Evolutionary conservation across 23 tunicate species (phyloP).

Genomic region (Aplidium turbinatum): DNA sequence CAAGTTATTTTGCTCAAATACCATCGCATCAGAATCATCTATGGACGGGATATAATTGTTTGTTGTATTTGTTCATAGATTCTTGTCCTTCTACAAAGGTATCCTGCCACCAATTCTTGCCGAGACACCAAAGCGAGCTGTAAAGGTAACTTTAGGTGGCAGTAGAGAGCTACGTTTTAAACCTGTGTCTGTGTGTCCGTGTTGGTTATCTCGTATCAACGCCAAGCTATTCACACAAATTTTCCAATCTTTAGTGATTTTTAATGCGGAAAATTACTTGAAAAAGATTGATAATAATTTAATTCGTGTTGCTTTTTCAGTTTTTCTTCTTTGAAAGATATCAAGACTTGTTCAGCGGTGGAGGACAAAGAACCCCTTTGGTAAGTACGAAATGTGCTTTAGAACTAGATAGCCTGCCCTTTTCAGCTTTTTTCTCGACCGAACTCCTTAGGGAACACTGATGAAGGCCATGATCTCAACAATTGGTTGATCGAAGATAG

Average conservation of each 20-base stretch:
- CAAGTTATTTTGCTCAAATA: too few species aligned
- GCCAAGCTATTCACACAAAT: neutral
- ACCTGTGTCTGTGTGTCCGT: too few species aligned
- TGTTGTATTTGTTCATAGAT: slow-evolving; percentile 46
- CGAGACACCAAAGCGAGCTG: slow-evolving; percentile 98
- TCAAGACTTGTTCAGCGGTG: slow-evolving; percentile 64
- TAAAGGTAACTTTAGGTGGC: slow-evolving; percentile 52
- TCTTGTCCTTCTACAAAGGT: slow-evolving; percentile 94
- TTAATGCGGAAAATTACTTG: too few species aligned
- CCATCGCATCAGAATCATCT: neutral
- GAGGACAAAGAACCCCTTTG: slow-evolving; percentile 59
- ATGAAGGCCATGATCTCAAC: too few species aligned
- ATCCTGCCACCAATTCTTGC: slow-evolving; percentile 97
- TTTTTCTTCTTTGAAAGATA: slow-evolving; percentile 93
- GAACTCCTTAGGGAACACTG: too few species aligned
- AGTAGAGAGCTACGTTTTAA: neutral
- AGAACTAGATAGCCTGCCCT: too few species aligned
- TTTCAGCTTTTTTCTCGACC: too few species aligned
- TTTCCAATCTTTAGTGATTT: neutral
- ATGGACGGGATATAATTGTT: slow-evolving; percentile 2
- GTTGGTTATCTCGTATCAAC: neutral
- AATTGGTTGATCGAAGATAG: too few species aligned
- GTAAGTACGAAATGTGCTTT: slow-evolving; percentile 47
- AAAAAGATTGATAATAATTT: too few species aligned
- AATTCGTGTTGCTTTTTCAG: slow-evolving; percentile 52